A percentile compares a stretch with the other conserved stretches of the same genome.
Evolutionary conservation across 2,888 invertebrate genomes (phyloP).

Genomic region (Aphodius sticticus): DNA sequence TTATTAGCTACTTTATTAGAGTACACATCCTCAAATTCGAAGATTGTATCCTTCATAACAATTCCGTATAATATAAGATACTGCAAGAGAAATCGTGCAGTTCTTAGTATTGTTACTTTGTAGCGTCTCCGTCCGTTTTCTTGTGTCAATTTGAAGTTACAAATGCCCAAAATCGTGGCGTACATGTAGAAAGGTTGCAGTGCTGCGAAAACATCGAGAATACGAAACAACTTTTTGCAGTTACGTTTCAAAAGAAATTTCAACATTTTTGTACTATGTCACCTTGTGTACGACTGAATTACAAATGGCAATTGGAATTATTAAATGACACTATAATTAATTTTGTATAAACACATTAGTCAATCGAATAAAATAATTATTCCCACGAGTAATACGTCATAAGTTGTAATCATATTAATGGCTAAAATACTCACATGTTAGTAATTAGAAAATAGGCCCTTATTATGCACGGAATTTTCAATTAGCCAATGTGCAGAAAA

Average conservation of each 20-base stretch:
- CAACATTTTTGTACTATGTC: constrained; percentile 17
- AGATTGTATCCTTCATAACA: not conserved
- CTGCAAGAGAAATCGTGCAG: not conserved
- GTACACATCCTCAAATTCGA: not conserved
- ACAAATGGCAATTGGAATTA: too few species aligned
- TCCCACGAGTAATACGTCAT: too few species aligned
- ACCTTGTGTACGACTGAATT: too few species aligned
- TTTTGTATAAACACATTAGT: too few species aligned
- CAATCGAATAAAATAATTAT: too few species aligned
- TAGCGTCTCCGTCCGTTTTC: constrained; percentile 22
- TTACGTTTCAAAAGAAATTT: not conserved
- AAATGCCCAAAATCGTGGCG: constrained; percentile 37
- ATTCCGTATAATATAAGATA: not conserved
- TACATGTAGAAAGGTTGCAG: constrained; percentile 36
- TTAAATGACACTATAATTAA: too few species aligned
- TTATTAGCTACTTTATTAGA: not conserved
- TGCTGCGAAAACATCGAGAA: not conserved
- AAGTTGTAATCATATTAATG: too few species aligned
- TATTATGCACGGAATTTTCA: too few species aligned
- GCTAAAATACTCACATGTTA: too few species aligned
- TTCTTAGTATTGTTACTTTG: constrained; percentile 18
- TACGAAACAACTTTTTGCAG: not conserved
- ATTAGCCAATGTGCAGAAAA: too few species aligned
- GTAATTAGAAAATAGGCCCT: too few species aligned
- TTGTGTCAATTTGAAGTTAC: constrained; percentile 37